A percentile compares a stretch with the other conserved stretches of the same genome.
Conservation (phyloP, 2,797 vertebrate species). For the Pseudopleuronectes americanus region DNA sequence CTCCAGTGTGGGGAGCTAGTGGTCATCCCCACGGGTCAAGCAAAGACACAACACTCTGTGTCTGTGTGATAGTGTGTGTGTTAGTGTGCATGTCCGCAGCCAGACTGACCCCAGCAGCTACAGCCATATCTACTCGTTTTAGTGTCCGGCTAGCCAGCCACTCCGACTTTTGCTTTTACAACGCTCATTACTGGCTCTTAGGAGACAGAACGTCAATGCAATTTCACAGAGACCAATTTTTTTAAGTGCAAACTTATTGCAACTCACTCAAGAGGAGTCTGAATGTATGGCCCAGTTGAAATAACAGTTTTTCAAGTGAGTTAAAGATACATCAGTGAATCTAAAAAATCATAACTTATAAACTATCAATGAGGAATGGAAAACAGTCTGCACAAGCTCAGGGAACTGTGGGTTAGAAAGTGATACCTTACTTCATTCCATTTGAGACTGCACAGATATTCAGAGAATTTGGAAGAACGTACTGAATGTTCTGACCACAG, state of each 20-base stretch:
- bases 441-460: neutral
- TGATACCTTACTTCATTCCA: neutral
- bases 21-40: slow-evolving; percentile 69
- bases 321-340: slow-evolving; percentile 12
- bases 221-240: slow-evolving; percentile 41
- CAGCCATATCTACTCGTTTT: slow-evolving; percentile 46
- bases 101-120: slow-evolving; percentile 54
- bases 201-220: slow-evolving; percentile 49
- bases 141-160: slow-evolving; percentile 31
- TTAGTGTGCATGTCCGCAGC: slow-evolving; percentile 34
- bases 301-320: slow-evolving; percentile 1
- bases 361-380: neutral
- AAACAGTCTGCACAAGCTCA: neutral
- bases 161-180: slow-evolving; percentile 52
- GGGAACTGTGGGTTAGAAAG: neutral
- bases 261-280: slow-evolving; percentile 26
- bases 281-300: slow-evolving; percentile 4
- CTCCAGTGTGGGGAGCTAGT: slow-evolving; percentile 66
- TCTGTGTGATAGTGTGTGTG: slow-evolving; percentile 16
- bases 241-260: slow-evolving; percentile 55
- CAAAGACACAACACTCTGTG: slow-evolving; percentile 36
- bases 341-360: neutral
- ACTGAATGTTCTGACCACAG: neutral
- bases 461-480: neutral
- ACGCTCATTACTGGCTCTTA: slow-evolving; percentile 61